phyloP scores from a whole-genome alignment of 2,797 vertebrate genomes.

The Neosalanx taihuensis region DNA sequence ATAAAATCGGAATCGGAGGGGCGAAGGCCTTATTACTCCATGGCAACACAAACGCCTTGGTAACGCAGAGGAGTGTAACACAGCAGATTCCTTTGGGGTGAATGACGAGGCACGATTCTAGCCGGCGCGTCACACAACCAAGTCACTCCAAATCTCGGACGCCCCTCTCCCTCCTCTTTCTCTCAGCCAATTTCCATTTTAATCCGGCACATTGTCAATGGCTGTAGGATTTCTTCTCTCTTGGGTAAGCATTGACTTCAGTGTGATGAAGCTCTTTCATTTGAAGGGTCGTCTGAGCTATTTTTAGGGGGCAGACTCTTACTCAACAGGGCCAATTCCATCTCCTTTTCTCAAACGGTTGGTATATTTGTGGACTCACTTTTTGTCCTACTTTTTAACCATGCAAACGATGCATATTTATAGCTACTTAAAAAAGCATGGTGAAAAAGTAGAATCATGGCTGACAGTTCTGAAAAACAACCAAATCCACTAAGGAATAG shows the following conservation, averaged over 20 bases:
- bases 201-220: conserved; percentile 63
- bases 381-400: conserved; percentile 62
- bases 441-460: conserved; percentile 14
- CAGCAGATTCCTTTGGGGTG: conserved; percentile 43
- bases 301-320: conserved; percentile 55
- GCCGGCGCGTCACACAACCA: conserved; percentile 44
- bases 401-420: conserved; percentile 54
- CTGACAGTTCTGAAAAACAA: conserved; percentile 37
- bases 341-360: conserved; percentile 39
- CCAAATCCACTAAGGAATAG: conserved; percentile 12
- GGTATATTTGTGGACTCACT: conserved; percentile 35
- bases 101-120: conserved; percentile 48
- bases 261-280: conserved; percentile 51
- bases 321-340: conserved; percentile 44
- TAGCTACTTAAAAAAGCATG: background rate
- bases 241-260: conserved; percentile 52
- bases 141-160: conserved; percentile 61
- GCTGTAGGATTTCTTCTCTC: conserved; percentile 59
- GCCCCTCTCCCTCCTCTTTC: conserved; percentile 13
- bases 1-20: conserved; percentile 28
- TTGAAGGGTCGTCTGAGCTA: conserved; percentile 50
- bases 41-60: conserved; percentile 49
- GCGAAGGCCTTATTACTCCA: conserved; percentile 26
- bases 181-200: conserved; percentile 61
- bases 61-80: conserved; percentile 44